Base-by-base conservation (phyloP, 2,113 vertebrate species). In the Psephotus haematonotus region DNA sequence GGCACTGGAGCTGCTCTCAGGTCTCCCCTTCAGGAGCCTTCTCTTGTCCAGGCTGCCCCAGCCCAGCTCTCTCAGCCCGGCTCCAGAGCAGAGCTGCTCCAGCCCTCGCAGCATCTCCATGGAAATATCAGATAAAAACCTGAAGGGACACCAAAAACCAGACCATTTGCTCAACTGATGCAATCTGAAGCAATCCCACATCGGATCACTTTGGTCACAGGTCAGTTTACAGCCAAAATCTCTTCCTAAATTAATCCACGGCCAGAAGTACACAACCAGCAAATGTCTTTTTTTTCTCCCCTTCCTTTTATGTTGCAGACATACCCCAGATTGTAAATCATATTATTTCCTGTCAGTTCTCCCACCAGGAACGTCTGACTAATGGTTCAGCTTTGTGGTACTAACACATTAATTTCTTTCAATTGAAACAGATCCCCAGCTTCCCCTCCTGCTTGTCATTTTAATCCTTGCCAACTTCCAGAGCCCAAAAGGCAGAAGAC, bases 381-480 rank as follows among this genome's bases (percentile, higher is more conserved):
- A 92, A 81, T 23, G 52, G 67, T 87, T 94, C 89, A 74, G 93
- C 89, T 93, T 70, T 68, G 37, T n/a, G 90, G 71, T n/a, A 47
- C 85, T 79, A 78, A 87, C 78, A 76, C 20, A 23, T 41, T 72
- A 49, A 44, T 11, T 10, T 82, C 90, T 69, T 89, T 85, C 72
- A 93, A 93, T 39, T 71, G 79, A 88, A 92, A 64, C 41, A 94
- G 82, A 93, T 43, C 49, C 33, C 44, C 59, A 71, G 87, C 69
- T 90, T 95, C 88, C 84, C 74, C 53, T 84, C 71, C 86, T 37
- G 69, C 65, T 37, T 47, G 65, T 15, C 82, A 86, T 63, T 82
- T 92, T 53, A 78, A 90, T 77, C 72, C 88, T 52, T 49, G 76
- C 85, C 92, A 94, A 68, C 85, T 60, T 88, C 46, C 79, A 86